A percentile compares a stretch with the other conserved stretches of the same genome.
Conservation (phyloP, 2,888 invertebrate species). For the Tigriopus californicus region DNA sequence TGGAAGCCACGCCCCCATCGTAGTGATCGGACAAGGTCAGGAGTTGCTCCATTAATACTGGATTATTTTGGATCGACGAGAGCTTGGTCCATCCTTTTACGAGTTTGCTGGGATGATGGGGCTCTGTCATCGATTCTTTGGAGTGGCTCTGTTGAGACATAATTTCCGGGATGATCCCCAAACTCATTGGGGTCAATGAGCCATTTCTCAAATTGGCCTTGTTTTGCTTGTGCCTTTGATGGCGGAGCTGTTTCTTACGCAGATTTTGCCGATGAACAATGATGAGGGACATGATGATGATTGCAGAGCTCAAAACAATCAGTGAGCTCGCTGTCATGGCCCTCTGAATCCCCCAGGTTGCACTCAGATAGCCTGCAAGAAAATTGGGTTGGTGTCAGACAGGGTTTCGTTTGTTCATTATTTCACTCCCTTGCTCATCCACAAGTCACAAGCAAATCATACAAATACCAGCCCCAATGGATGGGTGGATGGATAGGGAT, state of each 20-base stretch:
- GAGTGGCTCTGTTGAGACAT: not conserved
- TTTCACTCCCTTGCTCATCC: too few relatives aligned
- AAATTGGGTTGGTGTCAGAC: not conserved
- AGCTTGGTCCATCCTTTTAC: too few relatives aligned
- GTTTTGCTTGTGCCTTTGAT: not conserved
- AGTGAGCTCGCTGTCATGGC: not conserved
- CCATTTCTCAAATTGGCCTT: not conserved
- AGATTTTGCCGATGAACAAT: conserved; percentile 1
- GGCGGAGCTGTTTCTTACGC: not conserved
- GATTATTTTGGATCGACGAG: too few relatives aligned
- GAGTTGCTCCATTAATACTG: too few relatives aligned
- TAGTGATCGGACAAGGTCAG: too few relatives aligned
- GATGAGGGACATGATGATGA: not conserved
- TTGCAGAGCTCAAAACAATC: not conserved
- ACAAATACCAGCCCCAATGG: too few relatives aligned
- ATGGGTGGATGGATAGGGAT: too few relatives aligned
- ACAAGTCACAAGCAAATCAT: too few relatives aligned
- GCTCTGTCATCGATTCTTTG: too few relatives aligned
- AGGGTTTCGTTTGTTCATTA: too few relatives aligned
- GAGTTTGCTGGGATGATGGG: too few relatives aligned
- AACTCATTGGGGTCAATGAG: not conserved
- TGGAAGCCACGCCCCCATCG: too few relatives aligned
- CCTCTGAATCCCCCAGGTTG: not conserved
- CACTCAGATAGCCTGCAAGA: not conserved
- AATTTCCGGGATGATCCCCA: not conserved